Evolutionary conservation across 2,113 vertebrate species (phyloP).

Genomic region (Tachysurus fulvidraco): DNA sequence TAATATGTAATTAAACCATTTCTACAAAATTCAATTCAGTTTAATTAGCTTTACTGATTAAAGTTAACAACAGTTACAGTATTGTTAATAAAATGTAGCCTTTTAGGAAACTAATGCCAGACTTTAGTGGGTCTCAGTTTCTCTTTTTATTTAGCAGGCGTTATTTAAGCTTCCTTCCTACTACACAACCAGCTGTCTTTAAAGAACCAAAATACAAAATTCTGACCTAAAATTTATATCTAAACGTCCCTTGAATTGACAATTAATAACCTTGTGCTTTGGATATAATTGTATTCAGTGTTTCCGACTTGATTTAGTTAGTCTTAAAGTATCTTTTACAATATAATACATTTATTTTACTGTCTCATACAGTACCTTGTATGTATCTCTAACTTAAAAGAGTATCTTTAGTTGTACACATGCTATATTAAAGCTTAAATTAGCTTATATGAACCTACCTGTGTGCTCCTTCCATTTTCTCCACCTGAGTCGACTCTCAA

Average conservation of each 20-base stretch:
- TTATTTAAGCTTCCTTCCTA: neutral
- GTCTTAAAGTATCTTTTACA: neutral
- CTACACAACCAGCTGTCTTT: neutral
- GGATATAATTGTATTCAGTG: neutral
- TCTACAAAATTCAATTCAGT: neutral
- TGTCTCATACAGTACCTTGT: neutral
- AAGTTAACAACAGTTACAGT: too few relatives aligned
- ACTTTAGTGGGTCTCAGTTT: too few relatives aligned
- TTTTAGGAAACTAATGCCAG: neutral
- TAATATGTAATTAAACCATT: neutral
- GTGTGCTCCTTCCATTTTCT: neutral
- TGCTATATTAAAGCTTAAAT: neutral
- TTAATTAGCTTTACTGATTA: too few relatives aligned
- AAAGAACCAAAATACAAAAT: neutral
- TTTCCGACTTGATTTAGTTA: neutral
- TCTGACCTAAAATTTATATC: neutral
- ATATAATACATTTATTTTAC: neutral
- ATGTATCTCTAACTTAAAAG: neutral
- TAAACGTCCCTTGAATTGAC: neutral
- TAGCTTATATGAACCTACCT: neutral
- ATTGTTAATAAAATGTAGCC: neutral
- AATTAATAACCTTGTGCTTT: neutral
- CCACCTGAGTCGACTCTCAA: neutral
- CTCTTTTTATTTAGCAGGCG: too few relatives aligned
- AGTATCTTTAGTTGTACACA: neutral